Percentiles rank a stretch among this genome's conserved stretches.
phyloP scores from a whole-genome alignment of 2,888 invertebrate species.

The Helleia helle region DNA sequence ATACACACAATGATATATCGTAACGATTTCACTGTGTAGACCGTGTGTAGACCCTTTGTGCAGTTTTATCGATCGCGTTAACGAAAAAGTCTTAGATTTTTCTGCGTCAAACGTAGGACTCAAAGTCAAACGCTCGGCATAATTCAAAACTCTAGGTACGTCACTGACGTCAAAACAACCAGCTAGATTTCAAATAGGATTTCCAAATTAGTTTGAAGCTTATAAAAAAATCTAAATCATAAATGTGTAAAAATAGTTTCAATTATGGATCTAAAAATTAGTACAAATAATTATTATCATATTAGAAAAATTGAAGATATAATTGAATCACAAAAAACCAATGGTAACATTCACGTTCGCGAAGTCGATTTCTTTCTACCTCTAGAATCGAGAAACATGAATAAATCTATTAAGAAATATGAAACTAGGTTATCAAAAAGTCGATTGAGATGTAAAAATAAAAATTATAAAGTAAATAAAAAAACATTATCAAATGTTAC shows the following conservation, averaged over 20 bases:
- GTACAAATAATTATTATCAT: constrained; percentile 33
- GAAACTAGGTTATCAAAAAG: constrained; percentile 42
- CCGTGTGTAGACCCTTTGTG: too few species aligned
- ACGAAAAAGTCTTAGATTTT: too few species aligned
- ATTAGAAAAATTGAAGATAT: constrained; percentile 61
- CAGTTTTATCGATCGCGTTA: too few species aligned
- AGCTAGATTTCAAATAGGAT: constrained; percentile 14
- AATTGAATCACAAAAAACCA: constrained; percentile 59
- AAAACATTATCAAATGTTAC: constrained; percentile 41
- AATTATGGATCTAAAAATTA: constrained; percentile 37
- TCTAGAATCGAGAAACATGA: constrained; percentile 32
- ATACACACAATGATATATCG: too few species aligned
- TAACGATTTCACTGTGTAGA: too few species aligned
- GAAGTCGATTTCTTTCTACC: constrained; percentile 54
- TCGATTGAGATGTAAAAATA: constrained; percentile 28
- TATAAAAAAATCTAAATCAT: constrained; percentile 3
- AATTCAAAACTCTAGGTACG: too few species aligned
- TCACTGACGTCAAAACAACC: too few species aligned
- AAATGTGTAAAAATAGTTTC: constrained; percentile 19
- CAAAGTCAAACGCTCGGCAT: too few species aligned
- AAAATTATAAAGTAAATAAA: constrained; percentile 41
- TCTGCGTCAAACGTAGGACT: too few species aligned
- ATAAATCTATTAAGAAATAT: constrained; percentile 41
- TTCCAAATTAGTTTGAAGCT: not conserved
- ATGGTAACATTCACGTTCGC: constrained; percentile 39